These are phyloP conservation scores for Chionomys nivalis DNA, from an alignment of 2,113 vertebrate genomes.

Conservation along the genomic window DNA sequence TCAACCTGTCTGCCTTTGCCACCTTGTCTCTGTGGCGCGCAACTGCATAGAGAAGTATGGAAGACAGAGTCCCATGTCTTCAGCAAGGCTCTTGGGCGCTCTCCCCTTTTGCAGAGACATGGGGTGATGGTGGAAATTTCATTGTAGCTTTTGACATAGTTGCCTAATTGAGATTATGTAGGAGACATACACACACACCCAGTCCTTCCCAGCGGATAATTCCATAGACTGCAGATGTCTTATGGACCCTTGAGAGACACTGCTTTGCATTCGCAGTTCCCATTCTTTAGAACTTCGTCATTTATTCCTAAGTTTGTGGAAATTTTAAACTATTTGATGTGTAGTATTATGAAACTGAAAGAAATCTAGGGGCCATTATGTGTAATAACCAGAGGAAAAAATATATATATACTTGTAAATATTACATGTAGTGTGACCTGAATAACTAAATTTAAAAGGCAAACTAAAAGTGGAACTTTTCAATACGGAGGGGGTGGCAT, in stretches of 20 bases:
- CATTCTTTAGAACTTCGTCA: background rate
- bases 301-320: background rate
- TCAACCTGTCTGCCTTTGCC: background rate
- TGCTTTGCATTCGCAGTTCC: background rate
- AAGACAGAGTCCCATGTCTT: background rate
- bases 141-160: background rate
- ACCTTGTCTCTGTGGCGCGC: background rate
- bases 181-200: background rate
- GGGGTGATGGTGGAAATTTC: background rate
- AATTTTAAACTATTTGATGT: background rate
- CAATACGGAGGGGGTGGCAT: background rate
- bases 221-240: background rate
- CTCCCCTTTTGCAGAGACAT: background rate
- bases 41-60: background rate
- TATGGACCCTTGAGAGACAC: background rate
- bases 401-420: background rate
- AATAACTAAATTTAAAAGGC: background rate
- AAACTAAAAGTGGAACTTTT: conserved; percentile 30
- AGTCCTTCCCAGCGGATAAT: background rate
- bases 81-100: background rate
- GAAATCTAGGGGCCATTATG: background rate
- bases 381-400: background rate
- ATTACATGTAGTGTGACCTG: background rate
- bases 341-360: conserved; percentile 27
- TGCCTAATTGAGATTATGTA: background rate